Base-by-base conservation (phyloP, 2,888 invertebrate genomes). In the Steinernema scapterisci region DNA sequence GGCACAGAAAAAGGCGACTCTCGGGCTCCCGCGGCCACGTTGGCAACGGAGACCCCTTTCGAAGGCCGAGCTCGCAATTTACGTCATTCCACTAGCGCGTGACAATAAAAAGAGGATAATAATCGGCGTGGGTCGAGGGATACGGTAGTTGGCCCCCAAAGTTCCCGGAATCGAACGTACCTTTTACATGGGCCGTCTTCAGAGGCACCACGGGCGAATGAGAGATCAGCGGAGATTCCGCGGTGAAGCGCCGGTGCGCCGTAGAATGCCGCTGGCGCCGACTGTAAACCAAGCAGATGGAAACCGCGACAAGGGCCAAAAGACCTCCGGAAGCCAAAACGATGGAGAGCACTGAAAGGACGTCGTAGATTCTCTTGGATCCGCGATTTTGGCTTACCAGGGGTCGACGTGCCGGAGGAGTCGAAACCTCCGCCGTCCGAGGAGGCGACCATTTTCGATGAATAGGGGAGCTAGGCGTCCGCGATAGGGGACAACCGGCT, bases 191-290 rank as follows among this genome's bases (percentile, higher is more conserved):
- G 31, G 71, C 70, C 73, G 74, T 43, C 56, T 74, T 74, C 23
- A 74, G 54, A 13, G 54, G 70, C 13, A 63, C 74, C n/a, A 71
- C 43, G 23, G 71, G 74, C 1, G 31, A 21, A n/a, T 52, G 54
- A 16, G 74, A 73, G 63, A 82, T 82, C 27, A 80, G 76, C 21
- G 80, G 80, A 46, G 80, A 82, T 25, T 63, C 25, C 27, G 63
- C 63, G 16, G 63, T 25, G 31, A 63, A 63, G 31, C 63, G 63
- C 9, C 63, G 63, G n/a, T 63, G 63, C 16, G 63, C 9, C 63
- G 27, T 16, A 1, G 21, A 16, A 3, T 38, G 63, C 16, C 31
- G 63, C n/a, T 63, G 63, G 16, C 63, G 21, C 1, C 63, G 63
- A 13, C 63, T 31, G 63, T 63, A 63, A 27, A 63, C 31, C 27